Evolutionary conservation across 1,140 invertebrate species (phyloP).

Genomic region (Drosophila subpulchrella): DNA sequence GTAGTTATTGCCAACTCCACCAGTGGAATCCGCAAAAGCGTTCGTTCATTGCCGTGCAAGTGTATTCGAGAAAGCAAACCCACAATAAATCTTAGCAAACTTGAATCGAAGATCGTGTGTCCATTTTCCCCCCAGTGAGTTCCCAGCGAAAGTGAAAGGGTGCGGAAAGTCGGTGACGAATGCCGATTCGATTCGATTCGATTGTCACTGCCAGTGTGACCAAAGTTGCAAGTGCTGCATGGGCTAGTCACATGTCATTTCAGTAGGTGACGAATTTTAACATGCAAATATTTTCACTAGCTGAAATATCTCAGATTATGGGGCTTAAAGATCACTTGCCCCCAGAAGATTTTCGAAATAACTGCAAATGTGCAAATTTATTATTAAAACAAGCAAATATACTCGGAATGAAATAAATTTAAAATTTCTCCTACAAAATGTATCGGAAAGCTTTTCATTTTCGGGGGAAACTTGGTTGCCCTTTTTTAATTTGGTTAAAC

Average conservation of each 20-base stretch:
- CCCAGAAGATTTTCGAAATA: not conserved
- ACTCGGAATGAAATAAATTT: slow-evolving; percentile 6
- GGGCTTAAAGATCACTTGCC: not conserved
- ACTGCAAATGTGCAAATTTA: slow-evolving; percentile 3
- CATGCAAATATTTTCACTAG: not conserved
- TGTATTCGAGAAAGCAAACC: slow-evolving; percentile 52
- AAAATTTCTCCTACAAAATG: not conserved
- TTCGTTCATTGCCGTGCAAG: slow-evolving; percentile 43
- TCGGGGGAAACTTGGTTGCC: not conserved
- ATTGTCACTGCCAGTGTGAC: not conserved
- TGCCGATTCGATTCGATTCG: not conserved
- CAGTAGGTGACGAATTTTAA: not conserved
- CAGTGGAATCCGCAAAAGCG: slow-evolving; percentile 23
- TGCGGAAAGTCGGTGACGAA: not conserved
- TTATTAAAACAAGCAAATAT: slow-evolving; percentile 2
- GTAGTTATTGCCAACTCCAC: slow-evolving; percentile 41
- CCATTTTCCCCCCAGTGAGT: slow-evolving; percentile 1
- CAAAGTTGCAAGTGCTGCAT: not conserved
- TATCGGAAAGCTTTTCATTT: not conserved
- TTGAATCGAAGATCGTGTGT: slow-evolving; percentile 22
- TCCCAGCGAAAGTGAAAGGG: not conserved
- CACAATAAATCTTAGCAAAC: slow-evolving; percentile 43
- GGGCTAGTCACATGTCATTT: not conserved
- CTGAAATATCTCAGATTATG: not conserved
- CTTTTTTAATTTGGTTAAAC: not conserved